Percentiles rank a stretch among this genome's conserved stretches.
Conservation (phyloP, 2,113 vertebrate genomes). For the Falcunculus frontatus region DNA sequence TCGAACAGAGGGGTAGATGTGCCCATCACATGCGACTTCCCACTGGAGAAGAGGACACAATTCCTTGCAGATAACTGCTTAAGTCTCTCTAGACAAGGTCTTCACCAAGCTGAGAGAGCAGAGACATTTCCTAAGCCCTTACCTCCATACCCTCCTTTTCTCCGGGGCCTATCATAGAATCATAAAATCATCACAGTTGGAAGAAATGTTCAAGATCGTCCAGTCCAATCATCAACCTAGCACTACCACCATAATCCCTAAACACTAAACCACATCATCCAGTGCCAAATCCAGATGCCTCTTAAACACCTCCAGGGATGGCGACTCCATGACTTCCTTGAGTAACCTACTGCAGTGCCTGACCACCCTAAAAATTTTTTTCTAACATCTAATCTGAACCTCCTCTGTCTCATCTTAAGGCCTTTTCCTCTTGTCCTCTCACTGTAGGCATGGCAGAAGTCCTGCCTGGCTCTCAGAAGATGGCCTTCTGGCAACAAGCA, state of each 20-base stretch:
- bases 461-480: not conserved
- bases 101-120: not conserved
- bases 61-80: accelerated
- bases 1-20: accelerated
- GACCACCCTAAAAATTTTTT: accelerated
- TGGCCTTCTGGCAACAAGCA: not conserved
- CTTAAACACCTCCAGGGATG: not conserved
- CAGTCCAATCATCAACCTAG: not conserved
- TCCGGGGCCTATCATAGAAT: not conserved
- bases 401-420: not conserved
- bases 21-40: not conserved
- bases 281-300: not conserved
- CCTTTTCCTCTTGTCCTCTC: not conserved
- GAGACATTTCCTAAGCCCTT: not conserved
- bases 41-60: not conserved
- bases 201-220: not conserved
- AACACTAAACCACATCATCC: not conserved
- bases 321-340: not conserved
- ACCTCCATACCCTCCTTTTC: not conserved
- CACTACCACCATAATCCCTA: not conserved
- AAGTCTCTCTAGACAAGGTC: not conserved
- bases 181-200: not conserved
- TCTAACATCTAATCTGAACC: not conserved
- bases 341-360: not conserved
- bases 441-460: not conserved